Percentiles rank a stretch among this genome's conserved stretches.
phyloP scores from a whole-genome alignment of 2,113 vertebrate species.

The Ondatra zibethicus region DNA sequence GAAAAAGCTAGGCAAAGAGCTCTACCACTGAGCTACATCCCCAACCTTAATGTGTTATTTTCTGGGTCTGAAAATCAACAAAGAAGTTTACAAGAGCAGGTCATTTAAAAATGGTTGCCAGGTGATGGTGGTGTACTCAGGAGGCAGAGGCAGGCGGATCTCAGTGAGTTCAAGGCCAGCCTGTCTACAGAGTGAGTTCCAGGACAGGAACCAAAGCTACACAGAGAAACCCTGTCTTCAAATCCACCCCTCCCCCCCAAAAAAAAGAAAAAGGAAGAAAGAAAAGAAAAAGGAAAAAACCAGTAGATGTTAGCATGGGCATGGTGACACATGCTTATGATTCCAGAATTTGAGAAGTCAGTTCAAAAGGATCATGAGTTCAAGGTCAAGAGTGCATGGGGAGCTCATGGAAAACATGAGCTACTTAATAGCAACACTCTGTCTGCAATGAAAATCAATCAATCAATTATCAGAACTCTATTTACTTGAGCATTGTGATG shows the following conservation, averaged over 20 bases:
- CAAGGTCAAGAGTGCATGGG: not conserved
- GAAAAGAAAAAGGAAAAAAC: fast-evolving
- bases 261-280: too few relatives aligned
- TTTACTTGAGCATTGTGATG: not conserved
- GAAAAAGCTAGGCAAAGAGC: not conserved
- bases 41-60: not conserved
- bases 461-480: not conserved
- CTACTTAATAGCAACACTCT: not conserved
- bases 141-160: too few relatives aligned
- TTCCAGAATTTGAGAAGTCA: too few relatives aligned
- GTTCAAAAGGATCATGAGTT: not conserved
- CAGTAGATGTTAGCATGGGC: not conserved
- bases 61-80: not conserved
- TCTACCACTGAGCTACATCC: not conserved
- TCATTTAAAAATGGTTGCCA: not conserved
- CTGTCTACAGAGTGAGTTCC: too few relatives aligned
- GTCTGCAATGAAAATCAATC: not conserved
- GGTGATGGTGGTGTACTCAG: too few relatives aligned
- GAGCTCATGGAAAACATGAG: not conserved
- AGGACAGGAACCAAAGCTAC: too few relatives aligned
- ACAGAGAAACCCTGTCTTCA: too few relatives aligned
- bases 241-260: too few relatives aligned
- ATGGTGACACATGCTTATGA: not conserved
- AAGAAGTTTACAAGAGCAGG: not conserved
- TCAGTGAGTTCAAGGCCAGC: too few relatives aligned